Evolutionary conservation across 2,888 invertebrate genomes (phyloP), one percentile per base, ranked within the genome.

Genomic region (Osmoderma eremita): DNA sequence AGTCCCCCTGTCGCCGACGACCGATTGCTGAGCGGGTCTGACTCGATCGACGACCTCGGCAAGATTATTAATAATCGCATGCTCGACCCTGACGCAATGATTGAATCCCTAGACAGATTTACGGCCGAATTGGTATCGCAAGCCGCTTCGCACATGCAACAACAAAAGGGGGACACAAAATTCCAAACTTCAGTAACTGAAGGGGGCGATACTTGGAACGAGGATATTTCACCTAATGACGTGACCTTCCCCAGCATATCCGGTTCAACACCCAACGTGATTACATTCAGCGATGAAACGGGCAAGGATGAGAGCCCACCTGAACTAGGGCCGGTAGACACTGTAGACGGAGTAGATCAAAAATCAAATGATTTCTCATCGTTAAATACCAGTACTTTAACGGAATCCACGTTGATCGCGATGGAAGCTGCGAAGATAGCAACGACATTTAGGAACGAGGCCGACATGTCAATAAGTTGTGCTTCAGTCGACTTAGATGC

Each of bases 191-290:
- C 73, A 24, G 70, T 68, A 39, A 75, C 77, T 77, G 84, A 70
- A 80, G 85, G 85, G 13, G 91, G 85, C 15, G 91, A 91, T 77
- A 92, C 92, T 0, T 93, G 93, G 93, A 92, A 91, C 76, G 93
- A 93, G 64, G 90, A 92, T 78, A 54, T 65, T n/a, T 89, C 89
- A 61, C 91, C 91, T 0, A 91, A 92, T 78, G 92, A 92, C 78
- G 84, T 91, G 36, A 91, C 93, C 0, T 93, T 93, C 79, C 93
- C 93, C 0, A 93, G 91, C 56, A 88, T 93, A 63, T 92, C 92
- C 72, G 88, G 91, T 36, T 90, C 91, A 38, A 89, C 89, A 0
- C 93, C 92, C 0, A 83, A 90, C 75, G 86, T 90, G 1, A 86
- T 88, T 0, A 91, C 92, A 0, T 87, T 91, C 67, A 89, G 89